Evolutionary conservation across 2,113 vertebrate species (phyloP).

Genomic region (Sprattus sprattus): DNA sequence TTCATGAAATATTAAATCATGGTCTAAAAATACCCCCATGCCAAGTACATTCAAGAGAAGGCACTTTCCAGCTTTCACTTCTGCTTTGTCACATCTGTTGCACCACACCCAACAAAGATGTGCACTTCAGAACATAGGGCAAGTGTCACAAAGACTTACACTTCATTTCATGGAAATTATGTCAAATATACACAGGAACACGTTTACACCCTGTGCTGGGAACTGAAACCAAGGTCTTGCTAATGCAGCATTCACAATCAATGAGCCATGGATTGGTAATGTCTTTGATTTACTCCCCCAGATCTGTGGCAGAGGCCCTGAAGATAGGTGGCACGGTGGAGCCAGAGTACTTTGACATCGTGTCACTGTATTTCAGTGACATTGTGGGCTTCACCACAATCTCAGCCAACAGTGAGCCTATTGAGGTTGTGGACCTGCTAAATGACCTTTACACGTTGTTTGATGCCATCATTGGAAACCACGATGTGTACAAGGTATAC

Average conservation of each 20-base stretch:
- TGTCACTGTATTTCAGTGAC: constrained; percentile 63
- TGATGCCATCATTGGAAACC: constrained; percentile 60
- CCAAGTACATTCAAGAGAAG: constrained; percentile 5
- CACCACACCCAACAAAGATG: neutral
- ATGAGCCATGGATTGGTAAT: neutral
- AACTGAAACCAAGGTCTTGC: neutral
- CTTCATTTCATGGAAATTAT: neutral
- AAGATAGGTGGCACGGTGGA: constrained; percentile 60
- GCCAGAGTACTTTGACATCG: constrained; percentile 58
- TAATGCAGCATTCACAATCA: neutral
- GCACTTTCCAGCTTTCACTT: constrained; percentile 6
- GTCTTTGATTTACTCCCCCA: constrained; percentile 18
- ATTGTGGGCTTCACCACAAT: constrained; percentile 64
- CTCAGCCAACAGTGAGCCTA: constrained; percentile 62
- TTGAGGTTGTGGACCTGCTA: constrained; percentile 62
- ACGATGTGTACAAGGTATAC: constrained; percentile 61
- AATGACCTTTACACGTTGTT: constrained; percentile 63
- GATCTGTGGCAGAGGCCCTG: constrained; percentile 59
- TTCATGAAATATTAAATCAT: neutral
- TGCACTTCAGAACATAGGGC: neutral
- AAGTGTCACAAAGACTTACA: neutral
- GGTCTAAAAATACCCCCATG: neutral
- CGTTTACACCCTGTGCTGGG: neutral
- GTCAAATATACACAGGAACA: neutral
- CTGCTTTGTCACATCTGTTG: constrained; percentile 7